Base-by-base conservation (phyloP, 2,113 vertebrate species). In the Raja brachyura region DNA sequence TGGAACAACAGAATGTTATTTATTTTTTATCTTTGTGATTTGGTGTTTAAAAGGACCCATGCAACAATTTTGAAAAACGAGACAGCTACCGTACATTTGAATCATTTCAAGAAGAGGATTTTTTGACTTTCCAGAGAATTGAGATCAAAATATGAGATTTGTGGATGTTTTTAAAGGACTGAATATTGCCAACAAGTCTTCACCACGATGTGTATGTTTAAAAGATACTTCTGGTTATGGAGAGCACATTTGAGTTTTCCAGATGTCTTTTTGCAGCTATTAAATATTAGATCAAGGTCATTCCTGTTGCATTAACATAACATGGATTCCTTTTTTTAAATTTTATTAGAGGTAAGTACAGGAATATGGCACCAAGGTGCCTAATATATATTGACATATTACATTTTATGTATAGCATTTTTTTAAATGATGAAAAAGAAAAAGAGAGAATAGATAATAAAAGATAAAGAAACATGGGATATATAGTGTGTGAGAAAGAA, bases 1-100 rank as follows among this genome's bases (percentile, higher is more conserved):
- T 63, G 59, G 79, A 56, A 83, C 79, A 86, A 14, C 56, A 86
- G 54, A 59, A 86, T n/a, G 25, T 86, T 86, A n/a, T n/a, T n/a
- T 61, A 61, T n/a, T 59, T 54, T 86, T 88, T 13, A 63, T 66
- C 16, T 66, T 63, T 16, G 16, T 63, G 63, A 31, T 88, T 85
- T n/a, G 56, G 22, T 61, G 10, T 61, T 86, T 31, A 88, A 88
- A n/a, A 88, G 61, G 81, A 13, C 28, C 13, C n/a, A 7, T 31
- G 83, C 59, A 88, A 33, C 31, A 88, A 5, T 61, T 63, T 66
- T 88, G 83, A 63, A 63, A 33, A 20, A 31, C 6, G 63, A 73
- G 5, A 73, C 22, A 13, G 63, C 28, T 18, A 61, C 22, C 8
- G 18, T 7, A 20, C 25, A 61, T 31, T 63, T 63, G 83, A 16